These are phyloP conservation scores for Aphelinus atriplicis DNA, from an alignment of 1,140 invertebrate genomes.

Conservation along the genomic window DNA sequence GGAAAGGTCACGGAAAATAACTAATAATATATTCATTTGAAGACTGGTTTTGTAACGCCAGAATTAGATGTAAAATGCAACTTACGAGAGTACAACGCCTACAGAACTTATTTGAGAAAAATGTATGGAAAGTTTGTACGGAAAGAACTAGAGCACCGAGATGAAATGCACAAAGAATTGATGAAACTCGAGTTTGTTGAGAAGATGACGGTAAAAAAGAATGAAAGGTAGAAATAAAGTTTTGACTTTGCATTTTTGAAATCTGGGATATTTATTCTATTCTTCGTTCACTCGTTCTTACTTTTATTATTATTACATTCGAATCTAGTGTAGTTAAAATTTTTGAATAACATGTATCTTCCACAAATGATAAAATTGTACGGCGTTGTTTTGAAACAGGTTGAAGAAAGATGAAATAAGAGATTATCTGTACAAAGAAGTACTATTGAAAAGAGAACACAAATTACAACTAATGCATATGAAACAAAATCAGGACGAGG, in stretches of 20 bases:
- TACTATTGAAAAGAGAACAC: background rate
- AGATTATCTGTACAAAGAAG: background rate
- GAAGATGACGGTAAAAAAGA: background rate
- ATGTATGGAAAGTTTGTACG: conserved; percentile 50
- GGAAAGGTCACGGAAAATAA: background rate
- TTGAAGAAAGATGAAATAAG: conserved; percentile 19
- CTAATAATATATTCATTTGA: background rate
- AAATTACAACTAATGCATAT: conserved; percentile 23
- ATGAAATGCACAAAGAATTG: conserved; percentile 21
- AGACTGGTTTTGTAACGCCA: conserved; percentile 54
- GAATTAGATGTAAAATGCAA: conserved; percentile 57
- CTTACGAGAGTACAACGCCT: conserved; percentile 57
- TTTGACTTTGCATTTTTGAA: background rate
- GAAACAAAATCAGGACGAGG: conserved; percentile 13
- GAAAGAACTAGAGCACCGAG: conserved; percentile 43
- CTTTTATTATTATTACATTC: too few species aligned
- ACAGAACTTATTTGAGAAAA: conserved; percentile 57
- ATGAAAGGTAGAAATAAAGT: conserved; percentile 9
- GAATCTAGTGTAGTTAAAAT: too few species aligned
- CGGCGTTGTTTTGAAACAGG: background rate
- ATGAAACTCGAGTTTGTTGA: background rate
- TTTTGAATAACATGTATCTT: too few species aligned
- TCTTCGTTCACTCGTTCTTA: background rate
- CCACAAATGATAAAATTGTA: too few species aligned
- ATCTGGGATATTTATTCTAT: too few species aligned